A percentile compares a stretch with the other conserved stretches of the same genome.
Evolutionary conservation across 2,113 vertebrate species (phyloP).

Genomic region (Callipepla californica): DNA sequence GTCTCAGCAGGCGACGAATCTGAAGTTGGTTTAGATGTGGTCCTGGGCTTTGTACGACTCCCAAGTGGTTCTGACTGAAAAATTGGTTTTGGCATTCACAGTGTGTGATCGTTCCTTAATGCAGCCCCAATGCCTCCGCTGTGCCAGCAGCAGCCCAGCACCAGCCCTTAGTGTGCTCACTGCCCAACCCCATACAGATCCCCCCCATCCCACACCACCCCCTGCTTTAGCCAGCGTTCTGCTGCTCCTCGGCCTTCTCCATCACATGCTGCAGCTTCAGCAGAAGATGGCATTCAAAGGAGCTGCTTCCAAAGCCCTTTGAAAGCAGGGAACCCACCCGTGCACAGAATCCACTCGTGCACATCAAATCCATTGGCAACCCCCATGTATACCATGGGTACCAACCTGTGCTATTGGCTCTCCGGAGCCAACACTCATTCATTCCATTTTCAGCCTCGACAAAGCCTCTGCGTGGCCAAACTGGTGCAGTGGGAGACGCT

Average conservation of each 20-base stretch:
- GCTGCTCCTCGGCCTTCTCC: background rate
- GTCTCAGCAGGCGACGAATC: background rate
- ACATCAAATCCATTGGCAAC: background rate
- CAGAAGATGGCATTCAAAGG: background rate
- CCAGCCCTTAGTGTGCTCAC: background rate
- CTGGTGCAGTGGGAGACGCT: background rate
- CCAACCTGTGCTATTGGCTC: rapidly evolving
- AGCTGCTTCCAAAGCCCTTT: background rate
- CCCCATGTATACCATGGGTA: background rate
- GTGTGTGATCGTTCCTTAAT: background rate
- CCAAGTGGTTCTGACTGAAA: background rate
- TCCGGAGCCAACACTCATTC: background rate
- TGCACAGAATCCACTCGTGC: background rate
- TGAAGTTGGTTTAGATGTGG: background rate
- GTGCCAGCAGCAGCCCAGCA: rapidly evolving
- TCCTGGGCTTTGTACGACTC: background rate
- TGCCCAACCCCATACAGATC: background rate
- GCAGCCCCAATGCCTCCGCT: background rate
- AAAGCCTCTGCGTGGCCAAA: rapidly evolving
- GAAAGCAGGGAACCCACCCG: background rate
- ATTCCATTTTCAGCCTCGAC: background rate
- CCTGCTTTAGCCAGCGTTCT: background rate
- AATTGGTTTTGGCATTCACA: background rate
- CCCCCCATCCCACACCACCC: background rate
- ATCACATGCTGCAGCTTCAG: background rate